phyloP scores from a whole-genome alignment of 2,797 vertebrate genomes.

The Morelia viridis region DNA sequence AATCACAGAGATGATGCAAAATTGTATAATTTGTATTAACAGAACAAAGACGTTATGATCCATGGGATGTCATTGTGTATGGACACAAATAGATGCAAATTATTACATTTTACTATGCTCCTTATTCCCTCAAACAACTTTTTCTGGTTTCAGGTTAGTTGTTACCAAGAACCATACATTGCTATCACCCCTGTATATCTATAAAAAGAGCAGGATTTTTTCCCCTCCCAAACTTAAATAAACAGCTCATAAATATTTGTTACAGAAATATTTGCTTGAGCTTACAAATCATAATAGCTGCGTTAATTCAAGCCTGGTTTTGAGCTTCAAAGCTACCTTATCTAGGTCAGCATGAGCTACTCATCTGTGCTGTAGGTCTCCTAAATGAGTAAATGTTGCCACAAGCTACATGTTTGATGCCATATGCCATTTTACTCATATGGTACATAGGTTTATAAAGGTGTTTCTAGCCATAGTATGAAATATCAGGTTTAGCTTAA shows the following conservation, averaged over 20 bases:
- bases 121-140: not conserved
- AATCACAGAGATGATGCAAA: not conserved
- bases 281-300: constrained; percentile 59
- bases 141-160: not conserved
- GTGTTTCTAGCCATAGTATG: constrained; percentile 39
- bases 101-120: not conserved
- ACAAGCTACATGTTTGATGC: constrained; percentile 29
- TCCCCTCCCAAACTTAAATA: not conserved
- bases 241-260: not conserved
- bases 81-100: not conserved
- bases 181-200: not conserved
- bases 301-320: constrained; percentile 63
- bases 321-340: constrained; percentile 53
- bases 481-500: constrained; percentile 41
- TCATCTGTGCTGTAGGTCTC: constrained; percentile 65
- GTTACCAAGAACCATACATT: not conserved
- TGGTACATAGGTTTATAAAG: constrained; percentile 35
- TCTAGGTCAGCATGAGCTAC: constrained; percentile 51
- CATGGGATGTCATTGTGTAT: not conserved
- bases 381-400: constrained; percentile 51
- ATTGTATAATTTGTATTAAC: not conserved
- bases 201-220: not conserved
- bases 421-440: constrained; percentile 43
- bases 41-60: not conserved
- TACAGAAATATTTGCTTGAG: constrained; percentile 66